Percentiles rank a stretch among this genome's conserved stretches.
Evolutionary conservation across 2,888 invertebrate genomes (phyloP).

Genomic region (Drosophila lacicola): DNA sequence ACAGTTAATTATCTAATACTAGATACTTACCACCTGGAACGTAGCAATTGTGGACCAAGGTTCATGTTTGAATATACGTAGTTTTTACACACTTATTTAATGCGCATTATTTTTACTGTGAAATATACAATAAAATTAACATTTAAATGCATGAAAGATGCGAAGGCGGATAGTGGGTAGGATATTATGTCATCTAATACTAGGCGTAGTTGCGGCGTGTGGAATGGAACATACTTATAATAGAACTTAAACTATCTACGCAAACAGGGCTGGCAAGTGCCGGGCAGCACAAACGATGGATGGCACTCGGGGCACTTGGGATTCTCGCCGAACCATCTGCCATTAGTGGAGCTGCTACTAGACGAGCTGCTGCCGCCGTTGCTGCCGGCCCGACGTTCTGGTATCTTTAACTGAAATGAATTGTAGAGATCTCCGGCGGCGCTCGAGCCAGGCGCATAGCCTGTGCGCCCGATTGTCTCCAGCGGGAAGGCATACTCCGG

Average conservation of each 20-base stretch:
- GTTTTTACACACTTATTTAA: constrained; percentile 64
- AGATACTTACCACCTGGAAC: constrained; percentile 55
- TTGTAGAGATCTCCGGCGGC: constrained; percentile 86
- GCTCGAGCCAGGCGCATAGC: constrained; percentile 83
- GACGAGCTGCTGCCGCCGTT: constrained; percentile 40
- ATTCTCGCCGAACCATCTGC: constrained; percentile 87
- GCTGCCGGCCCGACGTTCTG: constrained; percentile 82
- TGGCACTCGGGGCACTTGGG: constrained; percentile 88
- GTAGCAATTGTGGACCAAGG: constrained; percentile 42
- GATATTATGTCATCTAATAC: constrained; percentile 45
- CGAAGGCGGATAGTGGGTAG: constrained; percentile 13
- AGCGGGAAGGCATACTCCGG: constrained; percentile 88
- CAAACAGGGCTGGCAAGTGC: constrained; percentile 89
- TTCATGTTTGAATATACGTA: constrained; percentile 51
- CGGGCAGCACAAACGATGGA: constrained; percentile 87
- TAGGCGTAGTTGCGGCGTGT: constrained; percentile 38
- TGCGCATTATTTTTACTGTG: constrained; percentile 73
- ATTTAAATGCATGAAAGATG: constrained; percentile 75
- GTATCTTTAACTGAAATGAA: constrained; percentile 87
- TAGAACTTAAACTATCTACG: constrained; percentile 83
- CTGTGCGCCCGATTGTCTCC: constrained; percentile 87
- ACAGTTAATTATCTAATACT: constrained; percentile 27
- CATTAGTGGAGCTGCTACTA: constrained; percentile 45
- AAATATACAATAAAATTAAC: constrained; percentile 75
- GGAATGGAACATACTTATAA: constrained; percentile 43